Conservation (phyloP, 2,113 vertebrate species). For the Psilopsiagon aurifrons region DNA sequence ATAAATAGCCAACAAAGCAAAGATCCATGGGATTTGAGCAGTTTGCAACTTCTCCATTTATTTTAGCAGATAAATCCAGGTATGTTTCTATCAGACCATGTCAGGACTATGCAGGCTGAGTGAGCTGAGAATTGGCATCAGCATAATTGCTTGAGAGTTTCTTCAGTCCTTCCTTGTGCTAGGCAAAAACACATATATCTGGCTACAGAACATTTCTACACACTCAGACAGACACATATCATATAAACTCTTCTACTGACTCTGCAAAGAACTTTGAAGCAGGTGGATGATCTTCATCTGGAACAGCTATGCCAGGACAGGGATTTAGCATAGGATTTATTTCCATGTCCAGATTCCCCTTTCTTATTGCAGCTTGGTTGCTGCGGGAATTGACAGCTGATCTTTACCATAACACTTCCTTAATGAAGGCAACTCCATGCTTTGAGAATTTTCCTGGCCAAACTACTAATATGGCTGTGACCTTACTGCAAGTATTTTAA, state of each 20-base stretch:
- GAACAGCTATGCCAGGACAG: not conserved
- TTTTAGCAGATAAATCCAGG: not conserved
- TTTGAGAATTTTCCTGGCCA: not conserved
- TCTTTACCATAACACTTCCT: not conserved
- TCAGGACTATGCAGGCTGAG: not conserved
- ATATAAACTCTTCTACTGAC: not conserved
- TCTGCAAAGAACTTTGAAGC: not conserved
- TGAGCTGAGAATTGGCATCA: not conserved
- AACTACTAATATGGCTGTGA: not conserved
- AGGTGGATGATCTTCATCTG: not conserved
- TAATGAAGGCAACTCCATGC: fast-evolving
- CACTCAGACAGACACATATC: not conserved
- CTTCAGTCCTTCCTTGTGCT: not conserved
- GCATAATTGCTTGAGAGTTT: not conserved
- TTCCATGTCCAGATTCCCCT: not conserved
- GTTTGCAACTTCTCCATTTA: not conserved
- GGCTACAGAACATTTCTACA: not conserved
- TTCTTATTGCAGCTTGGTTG: not conserved
- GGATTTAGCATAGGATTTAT: fast-evolving
- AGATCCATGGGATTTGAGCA: not conserved
- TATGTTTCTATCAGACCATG: not conserved
- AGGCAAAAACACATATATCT: not conserved
- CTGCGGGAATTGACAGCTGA: not conserved
- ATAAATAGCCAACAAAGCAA: not conserved
- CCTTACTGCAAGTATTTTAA: not conserved